Evolutionary conservation across 2,888 invertebrate genomes (phyloP), one percentile per base, ranked within the genome.

Genomic region (Drosophila ochracea): DNA sequence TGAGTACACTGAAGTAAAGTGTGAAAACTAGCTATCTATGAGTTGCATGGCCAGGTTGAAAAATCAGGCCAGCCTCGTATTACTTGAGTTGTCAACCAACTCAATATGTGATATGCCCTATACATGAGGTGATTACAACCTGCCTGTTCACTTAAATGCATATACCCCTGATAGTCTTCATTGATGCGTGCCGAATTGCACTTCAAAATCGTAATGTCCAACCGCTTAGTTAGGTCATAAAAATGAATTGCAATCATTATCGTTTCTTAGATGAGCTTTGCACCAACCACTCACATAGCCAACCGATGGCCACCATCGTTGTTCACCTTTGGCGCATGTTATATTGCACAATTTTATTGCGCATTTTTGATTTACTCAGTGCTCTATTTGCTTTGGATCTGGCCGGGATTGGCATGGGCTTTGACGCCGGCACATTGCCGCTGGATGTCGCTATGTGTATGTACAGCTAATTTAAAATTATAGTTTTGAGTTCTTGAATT

Each of bases 191-290:
- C 59, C 90, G 83, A 88, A 84, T 80, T 76, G 78, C 76, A 76
- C 70, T 76, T 69, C 59, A 71, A 71, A 78, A 85, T 80, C 74
- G 76, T 72, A 76, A 76, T 85, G 79, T 76, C 74, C 89, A 72
- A 80, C 73, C 82, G 84, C 84, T 83, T 83, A 83, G 87, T 75
- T 73, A 68, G 66, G 69, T 68, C 76, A 82, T 85, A 74, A 83
- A 91, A 91, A 88, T 80, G 83, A 83, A 88, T 91, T 90, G 91
- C 90, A 84, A 86, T 89, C 90, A 89, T 89, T 87, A 89, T 91
- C 91, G 90, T 80, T 87, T 84, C 91, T 89, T 84, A 84, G 84
- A 80, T 85, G 81, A 83, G 78, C 78, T 78, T 73, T 75, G 60
- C 71, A 60, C 64, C 64, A 58, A 28, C 59, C n/a, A 7, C 5